phyloP scores from a whole-genome alignment of 2,113 vertebrate genomes.

The Maccullochella peelii region DNA sequence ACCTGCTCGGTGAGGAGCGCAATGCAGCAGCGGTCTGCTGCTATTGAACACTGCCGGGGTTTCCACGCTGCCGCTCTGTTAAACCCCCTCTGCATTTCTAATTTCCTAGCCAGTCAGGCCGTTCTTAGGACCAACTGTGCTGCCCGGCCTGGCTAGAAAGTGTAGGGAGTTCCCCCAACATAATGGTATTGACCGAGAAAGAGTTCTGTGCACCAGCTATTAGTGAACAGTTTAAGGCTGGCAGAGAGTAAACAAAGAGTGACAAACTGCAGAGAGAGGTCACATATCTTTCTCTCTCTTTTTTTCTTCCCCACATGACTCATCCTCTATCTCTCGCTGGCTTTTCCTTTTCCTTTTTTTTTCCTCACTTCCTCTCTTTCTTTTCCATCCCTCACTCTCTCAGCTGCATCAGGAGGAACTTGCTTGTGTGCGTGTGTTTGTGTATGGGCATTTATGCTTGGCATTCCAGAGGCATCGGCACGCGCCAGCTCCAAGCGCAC shows the following conservation, averaged over 20 bases:
- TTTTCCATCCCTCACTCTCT: neutral
- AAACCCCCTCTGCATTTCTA: constrained; percentile 52
- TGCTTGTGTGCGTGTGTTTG: neutral
- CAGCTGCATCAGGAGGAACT: constrained; percentile 28
- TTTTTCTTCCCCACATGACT: neutral
- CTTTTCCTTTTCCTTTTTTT: neutral
- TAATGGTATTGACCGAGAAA: constrained; percentile 54
- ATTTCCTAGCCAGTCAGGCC: constrained; percentile 49
- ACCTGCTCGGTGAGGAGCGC: constrained; percentile 81
- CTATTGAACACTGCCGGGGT: constrained; percentile 64
- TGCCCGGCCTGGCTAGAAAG: constrained; percentile 26
- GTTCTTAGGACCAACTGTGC: constrained; percentile 10
- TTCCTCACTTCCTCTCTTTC: neutral
- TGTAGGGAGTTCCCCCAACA: constrained; percentile 33
- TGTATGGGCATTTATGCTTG: constrained; percentile 38
- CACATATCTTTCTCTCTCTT: constrained; percentile 24
- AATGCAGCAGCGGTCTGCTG: constrained; percentile 82
- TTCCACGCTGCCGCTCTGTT: constrained; percentile 60
- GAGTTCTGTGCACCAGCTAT: constrained; percentile 39
- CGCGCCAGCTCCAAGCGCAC: constrained; percentile 59
- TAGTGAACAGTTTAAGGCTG: constrained; percentile 56
- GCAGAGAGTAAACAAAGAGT: constrained; percentile 64
- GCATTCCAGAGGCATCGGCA: constrained; percentile 59
- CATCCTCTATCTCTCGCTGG: neutral
- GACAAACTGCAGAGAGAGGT: constrained; percentile 56